phyloP scores from a whole-genome alignment of 2,888 invertebrate genomes.

The Laothoe populi region DNA sequence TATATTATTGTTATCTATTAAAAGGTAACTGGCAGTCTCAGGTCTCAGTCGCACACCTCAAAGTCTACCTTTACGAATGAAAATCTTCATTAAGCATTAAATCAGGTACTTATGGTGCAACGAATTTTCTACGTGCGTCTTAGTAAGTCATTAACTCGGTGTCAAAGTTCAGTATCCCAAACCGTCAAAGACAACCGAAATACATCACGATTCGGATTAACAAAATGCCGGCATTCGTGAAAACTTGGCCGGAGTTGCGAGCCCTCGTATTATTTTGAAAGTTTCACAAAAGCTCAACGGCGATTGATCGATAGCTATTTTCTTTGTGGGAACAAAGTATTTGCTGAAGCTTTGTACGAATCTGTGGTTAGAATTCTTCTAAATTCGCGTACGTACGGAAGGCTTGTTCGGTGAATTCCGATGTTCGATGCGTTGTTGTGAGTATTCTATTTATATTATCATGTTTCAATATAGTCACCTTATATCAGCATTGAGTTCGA shows the following conservation, averaged over 20 bases:
- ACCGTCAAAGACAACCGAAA: background rate
- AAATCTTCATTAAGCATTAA: too few relatives aligned
- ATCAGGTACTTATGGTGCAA: too few relatives aligned
- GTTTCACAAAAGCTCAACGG: conserved; percentile 38
- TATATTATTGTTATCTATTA: too few relatives aligned
- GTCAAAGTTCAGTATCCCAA: background rate
- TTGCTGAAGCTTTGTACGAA: conserved; percentile 39
- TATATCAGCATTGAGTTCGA: too few relatives aligned
- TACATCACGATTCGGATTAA: conserved; percentile 12
- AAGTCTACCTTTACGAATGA: too few relatives aligned
- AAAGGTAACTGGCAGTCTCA: too few relatives aligned
- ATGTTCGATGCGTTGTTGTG: background rate
- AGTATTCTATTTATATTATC: too few relatives aligned
- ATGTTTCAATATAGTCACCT: too few relatives aligned
- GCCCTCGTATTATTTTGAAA: conserved; percentile 36
- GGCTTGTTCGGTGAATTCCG: background rate
- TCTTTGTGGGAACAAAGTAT: conserved; percentile 48
- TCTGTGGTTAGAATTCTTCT: conserved; percentile 41
- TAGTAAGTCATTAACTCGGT: too few relatives aligned
- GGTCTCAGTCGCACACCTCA: too few relatives aligned
- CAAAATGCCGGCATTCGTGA: conserved; percentile 2
- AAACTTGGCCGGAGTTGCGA: conserved; percentile 29
- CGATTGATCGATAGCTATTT: conserved; percentile 45
- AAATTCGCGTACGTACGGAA: conserved; percentile 31
- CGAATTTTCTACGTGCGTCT: too few relatives aligned